A percentile compares a stretch with the other conserved stretches of the same genome.
phyloP scores from a whole-genome alignment of 2,888 invertebrate species.

The Agrilus biguttatus region DNA sequence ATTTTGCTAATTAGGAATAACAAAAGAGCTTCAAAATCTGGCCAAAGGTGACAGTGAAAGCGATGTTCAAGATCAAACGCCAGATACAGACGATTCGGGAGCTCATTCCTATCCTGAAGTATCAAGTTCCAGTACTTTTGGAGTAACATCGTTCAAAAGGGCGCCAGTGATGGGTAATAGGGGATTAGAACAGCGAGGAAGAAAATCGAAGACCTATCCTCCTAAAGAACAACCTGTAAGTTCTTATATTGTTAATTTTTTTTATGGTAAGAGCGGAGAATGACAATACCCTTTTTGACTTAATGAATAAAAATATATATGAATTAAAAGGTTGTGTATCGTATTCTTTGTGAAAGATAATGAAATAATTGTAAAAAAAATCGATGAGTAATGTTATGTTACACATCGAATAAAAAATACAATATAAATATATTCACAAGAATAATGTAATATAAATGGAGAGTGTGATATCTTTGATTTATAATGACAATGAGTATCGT shows the following conservation, averaged over 20 bases:
- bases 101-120: slow-evolving; percentile 36
- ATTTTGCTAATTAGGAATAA: slow-evolving; percentile 23
- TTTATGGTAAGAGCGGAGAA: not conserved
- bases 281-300: not conserved
- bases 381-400: too few relatives aligned
- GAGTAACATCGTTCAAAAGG: slow-evolving; percentile 38
- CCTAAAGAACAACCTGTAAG: slow-evolving; percentile 31
- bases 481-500: too few relatives aligned
- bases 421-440: too few relatives aligned
- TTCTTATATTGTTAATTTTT: not conserved
- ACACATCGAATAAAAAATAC: too few relatives aligned
- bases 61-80: slow-evolving; percentile 52
- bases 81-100: slow-evolving; percentile 59
- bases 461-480: too few relatives aligned
- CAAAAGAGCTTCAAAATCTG: slow-evolving; percentile 33
- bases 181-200: slow-evolving; percentile 45
- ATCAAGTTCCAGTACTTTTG: slow-evolving; percentile 34
- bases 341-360: too few relatives aligned
- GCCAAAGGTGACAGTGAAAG: slow-evolving; percentile 50
- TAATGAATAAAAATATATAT: not conserved
- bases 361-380: too few relatives aligned
- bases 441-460: too few relatives aligned
- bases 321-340: too few relatives aligned
- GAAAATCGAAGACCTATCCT: slow-evolving; percentile 45
- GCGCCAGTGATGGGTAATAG: slow-evolving; percentile 46